phyloP scores from a whole-genome alignment of 2,888 invertebrate species.

The Pecten maximus region DNA sequence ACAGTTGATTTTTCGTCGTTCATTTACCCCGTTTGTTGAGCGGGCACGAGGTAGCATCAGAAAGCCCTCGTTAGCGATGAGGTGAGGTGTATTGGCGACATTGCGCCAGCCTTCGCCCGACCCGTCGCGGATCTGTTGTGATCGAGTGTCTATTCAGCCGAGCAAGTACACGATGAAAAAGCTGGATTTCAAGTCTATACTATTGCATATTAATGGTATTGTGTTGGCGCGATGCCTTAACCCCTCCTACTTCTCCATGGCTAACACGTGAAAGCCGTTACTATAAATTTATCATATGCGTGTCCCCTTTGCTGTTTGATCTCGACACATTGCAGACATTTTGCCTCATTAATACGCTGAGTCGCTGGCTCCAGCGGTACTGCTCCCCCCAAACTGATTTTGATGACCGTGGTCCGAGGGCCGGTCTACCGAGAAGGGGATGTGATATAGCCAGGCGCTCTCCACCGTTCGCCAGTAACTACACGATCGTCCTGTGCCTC shows the following conservation, averaged over 20 bases:
- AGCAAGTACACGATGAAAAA: neutral
- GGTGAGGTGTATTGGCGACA: slow-evolving; percentile 41
- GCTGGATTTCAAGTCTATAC: slow-evolving; percentile 35
- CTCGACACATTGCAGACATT: slow-evolving; percentile 15
- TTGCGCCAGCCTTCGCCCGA: neutral
- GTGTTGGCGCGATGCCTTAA: slow-evolving; percentile 41
- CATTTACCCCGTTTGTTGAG: neutral
- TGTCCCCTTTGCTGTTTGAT: slow-evolving; percentile 21
- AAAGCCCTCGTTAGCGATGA: slow-evolving; percentile 6
- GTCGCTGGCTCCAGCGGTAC: neutral
- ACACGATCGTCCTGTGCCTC: neutral
- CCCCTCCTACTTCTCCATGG: slow-evolving; percentile 44
- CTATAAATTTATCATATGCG: slow-evolving; percentile 35
- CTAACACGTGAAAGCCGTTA: slow-evolving; percentile 36
- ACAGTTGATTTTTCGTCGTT: slow-evolving; percentile 41
- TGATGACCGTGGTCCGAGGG: slow-evolving; percentile 31
- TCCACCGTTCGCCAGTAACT: neutral
- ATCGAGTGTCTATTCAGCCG: slow-evolving; percentile 44
- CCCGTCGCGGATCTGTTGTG: slow-evolving; percentile 38
- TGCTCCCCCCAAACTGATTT: neutral
- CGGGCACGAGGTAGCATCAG: slow-evolving; percentile 31
- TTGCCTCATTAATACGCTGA: slow-evolving; percentile 21
- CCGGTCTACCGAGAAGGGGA: neutral
- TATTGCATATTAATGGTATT: slow-evolving; percentile 43
- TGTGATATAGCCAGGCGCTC: neutral